Evolutionary conservation across 2,113 vertebrate genomes (phyloP), one percentile per base, ranked within the genome.

Genomic region (Corythoichthys intestinalis): DNA sequence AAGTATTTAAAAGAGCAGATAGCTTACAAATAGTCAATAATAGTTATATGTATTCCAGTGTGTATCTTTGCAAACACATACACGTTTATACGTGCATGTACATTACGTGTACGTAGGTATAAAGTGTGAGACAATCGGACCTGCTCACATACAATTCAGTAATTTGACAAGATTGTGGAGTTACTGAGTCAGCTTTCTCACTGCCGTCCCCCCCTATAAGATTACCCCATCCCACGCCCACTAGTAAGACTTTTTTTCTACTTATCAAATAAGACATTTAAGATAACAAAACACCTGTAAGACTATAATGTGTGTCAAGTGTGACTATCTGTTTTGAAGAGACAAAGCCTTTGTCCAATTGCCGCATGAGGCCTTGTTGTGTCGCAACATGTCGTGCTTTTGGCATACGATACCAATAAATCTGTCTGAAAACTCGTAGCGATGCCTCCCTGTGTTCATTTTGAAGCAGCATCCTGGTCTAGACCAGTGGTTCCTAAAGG

Each of bases 371-470:
- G 75, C 76, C 82, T 81, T 87, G 77, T 77, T 83, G 76, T 87
- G 73, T 88, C 82, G 77, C 75, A 63, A 76, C 68, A 75, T 80
- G 83, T 84, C 83, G 84, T 90, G 85, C 83, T 89, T 89, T 89
- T 86, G 81, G 79, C 85, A 85, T 81, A 75, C 28, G 80, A 71
- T 79, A 76, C 86, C 85, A 82, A 83, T 83, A 87, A 76, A 66
- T 74, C 65, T 71, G 69, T 81, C 60, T 74, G 53, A 84, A 85
- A 67, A 75, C 63, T 83, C 37, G 58, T 10, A 13, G 14, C 2
- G 28, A 48, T 37, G 50, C 37, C 17, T 11, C 54, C 49, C 67
- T 47, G 2, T 66, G 12, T 69, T 65, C 1, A 37, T 68, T 72
- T 35, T 34, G 53, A 58, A 35, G 2, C 34, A 15, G 34, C 2